Evolutionary conservation across 2,888 invertebrate species (phyloP).

Genomic region (Asteroscopus sphinx): DNA sequence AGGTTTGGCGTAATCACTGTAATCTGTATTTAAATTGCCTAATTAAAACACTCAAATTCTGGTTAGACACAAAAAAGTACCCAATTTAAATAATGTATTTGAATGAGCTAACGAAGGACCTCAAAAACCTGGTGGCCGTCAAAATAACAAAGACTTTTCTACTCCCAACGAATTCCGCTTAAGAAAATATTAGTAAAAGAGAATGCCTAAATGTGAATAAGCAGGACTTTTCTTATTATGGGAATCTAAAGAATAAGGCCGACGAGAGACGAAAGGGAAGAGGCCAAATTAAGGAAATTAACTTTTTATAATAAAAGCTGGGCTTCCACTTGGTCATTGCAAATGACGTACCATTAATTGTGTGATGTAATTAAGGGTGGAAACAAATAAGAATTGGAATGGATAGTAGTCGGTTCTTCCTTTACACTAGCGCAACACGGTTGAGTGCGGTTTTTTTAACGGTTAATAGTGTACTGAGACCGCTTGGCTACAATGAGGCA

Average conservation of each 20-base stretch:
- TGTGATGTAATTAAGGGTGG: conserved; percentile 77
- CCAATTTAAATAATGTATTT: conserved; percentile 39
- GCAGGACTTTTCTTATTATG: conserved; percentile 74
- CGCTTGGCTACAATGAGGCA: conserved; percentile 12
- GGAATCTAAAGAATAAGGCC: conserved; percentile 72
- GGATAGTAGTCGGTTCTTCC: conserved; percentile 49
- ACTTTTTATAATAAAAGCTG: conserved; percentile 81
- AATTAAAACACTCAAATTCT: conserved; percentile 42
- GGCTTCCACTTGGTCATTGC: conserved; percentile 73
- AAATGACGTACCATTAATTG: conserved; percentile 85
- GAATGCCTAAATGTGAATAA: conserved; percentile 70
- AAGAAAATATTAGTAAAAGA: conserved; percentile 68
- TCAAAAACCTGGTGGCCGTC: conserved; percentile 15
- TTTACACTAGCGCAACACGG: conserved; percentile 40
- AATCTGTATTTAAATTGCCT: conserved; percentile 44
- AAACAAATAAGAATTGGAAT: conserved; percentile 68
- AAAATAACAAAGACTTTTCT: conserved; percentile 53
- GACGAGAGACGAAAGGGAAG: conserved; percentile 68
- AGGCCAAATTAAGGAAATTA: conserved; percentile 86
- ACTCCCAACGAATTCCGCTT: conserved; percentile 57
- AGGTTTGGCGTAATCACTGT: conserved; percentile 30
- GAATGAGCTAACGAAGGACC: conserved; percentile 30
- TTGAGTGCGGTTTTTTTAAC: conserved; percentile 47
- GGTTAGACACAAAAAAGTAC: conserved; percentile 34
- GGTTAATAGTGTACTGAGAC: conserved; percentile 46